Evolutionary conservation across 2,888 invertebrate species (phyloP).

Genomic region (Pyrocoelia pectoralis): DNA sequence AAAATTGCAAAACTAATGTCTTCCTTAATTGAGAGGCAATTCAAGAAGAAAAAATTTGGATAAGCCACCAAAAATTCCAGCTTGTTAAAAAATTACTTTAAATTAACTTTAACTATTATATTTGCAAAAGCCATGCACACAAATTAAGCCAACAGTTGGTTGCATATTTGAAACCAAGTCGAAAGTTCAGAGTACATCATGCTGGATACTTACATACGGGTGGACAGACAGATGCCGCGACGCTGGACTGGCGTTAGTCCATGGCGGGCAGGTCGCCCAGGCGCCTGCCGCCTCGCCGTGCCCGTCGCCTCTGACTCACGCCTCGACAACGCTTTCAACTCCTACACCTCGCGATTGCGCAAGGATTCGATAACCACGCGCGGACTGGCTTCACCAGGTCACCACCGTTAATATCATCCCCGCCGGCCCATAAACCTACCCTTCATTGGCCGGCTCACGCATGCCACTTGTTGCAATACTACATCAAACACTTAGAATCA

Average conservation of each 20-base stretch:
- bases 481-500: constrained; percentile 8
- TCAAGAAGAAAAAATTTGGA: too few relatives aligned
- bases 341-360: constrained; percentile 52
- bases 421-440: constrained; percentile 50
- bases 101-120: too few relatives aligned
- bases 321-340: constrained; percentile 37
- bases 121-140: background rate
- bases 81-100: too few relatives aligned
- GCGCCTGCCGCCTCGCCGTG: constrained; percentile 59
- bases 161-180: background rate
- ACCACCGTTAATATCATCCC: constrained; percentile 52
- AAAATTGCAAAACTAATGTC: too few relatives aligned
- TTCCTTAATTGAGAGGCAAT: too few relatives aligned
- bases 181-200: constrained; percentile 20
- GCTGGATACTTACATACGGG: constrained; percentile 51
- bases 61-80: too few relatives aligned
- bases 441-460: constrained; percentile 54
- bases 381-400: constrained; percentile 51
- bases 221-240: constrained; percentile 53
- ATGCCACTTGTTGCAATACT: constrained; percentile 48
- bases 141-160: background rate
- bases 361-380: constrained; percentile 52
- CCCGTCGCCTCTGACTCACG: constrained; percentile 58
- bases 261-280: constrained; percentile 53
- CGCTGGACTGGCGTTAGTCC: constrained; percentile 54